Conservation (phyloP, 2,888 invertebrate genomes). For the Aromia moschata region DNA sequence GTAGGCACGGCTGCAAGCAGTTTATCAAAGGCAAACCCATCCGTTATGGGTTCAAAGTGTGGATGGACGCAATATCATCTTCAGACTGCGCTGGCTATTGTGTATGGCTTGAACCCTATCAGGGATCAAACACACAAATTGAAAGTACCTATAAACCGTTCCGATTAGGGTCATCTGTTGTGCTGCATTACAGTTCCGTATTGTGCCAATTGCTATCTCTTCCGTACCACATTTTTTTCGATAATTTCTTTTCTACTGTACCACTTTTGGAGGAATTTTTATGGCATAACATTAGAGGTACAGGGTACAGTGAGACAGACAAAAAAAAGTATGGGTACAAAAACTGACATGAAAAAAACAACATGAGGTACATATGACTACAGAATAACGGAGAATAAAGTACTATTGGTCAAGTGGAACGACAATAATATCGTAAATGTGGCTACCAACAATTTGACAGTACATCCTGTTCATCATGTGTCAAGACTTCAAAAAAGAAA, state of each 20-base stretch:
- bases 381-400: constrained; percentile 19
- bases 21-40: constrained; percentile 12
- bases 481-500: constrained; percentile 8
- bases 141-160: neutral
- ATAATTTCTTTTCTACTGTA: constrained; percentile 20
- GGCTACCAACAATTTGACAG: constrained; percentile 11
- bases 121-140: neutral
- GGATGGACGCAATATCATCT: constrained; percentile 5
- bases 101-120: neutral
- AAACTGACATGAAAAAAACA: constrained; percentile 12
- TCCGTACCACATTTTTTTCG: constrained; percentile 6
- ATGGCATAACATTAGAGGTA: constrained; percentile 15
- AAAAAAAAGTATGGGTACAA: constrained; percentile 18
- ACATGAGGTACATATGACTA: constrained; percentile 24
- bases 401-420: constrained; percentile 21
- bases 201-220: constrained; percentile 4
- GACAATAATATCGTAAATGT: constrained; percentile 29
- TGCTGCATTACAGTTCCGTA: constrained; percentile 13
- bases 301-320: constrained; percentile 13
- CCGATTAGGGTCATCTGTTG: neutral
- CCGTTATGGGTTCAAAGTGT: constrained; percentile 1
- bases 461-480: constrained; percentile 12
- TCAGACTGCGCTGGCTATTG: neutral
- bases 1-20: neutral
- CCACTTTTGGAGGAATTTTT: constrained; percentile 11